Percentiles rank a stretch among this genome's conserved stretches.
Evolutionary conservation across 2,113 vertebrate genomes (phyloP).

Genomic region (Chlorodrepanis virens): DNA sequence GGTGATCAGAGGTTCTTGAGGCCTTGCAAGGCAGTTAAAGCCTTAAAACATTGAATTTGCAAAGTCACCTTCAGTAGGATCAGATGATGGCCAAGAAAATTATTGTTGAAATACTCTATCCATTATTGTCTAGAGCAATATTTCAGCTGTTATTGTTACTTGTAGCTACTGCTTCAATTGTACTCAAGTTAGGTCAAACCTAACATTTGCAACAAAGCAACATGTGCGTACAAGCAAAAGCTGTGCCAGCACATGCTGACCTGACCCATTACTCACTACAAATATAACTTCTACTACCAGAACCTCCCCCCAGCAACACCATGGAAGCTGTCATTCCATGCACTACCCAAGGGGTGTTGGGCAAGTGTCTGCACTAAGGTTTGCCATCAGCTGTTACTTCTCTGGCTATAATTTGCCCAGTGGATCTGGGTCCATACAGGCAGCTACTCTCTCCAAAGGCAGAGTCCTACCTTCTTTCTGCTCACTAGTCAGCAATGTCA

Average conservation of each 20-base stretch:
- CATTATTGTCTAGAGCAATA: background rate
- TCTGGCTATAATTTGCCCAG: accelerated
- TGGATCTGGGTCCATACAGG: background rate
- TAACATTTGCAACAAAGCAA: background rate
- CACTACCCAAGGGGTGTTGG: too few relatives aligned
- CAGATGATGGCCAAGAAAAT: background rate
- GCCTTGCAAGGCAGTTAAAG: background rate
- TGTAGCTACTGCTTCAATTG: background rate
- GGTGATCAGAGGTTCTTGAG: background rate
- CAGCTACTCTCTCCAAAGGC: background rate
- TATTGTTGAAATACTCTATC: background rate
- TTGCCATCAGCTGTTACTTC: background rate
- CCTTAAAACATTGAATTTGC: background rate
- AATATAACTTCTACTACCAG: background rate
- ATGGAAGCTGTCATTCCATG: background rate
- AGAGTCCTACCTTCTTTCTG: background rate
- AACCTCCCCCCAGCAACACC: background rate
- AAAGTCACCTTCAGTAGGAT: background rate
- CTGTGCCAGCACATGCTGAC: background rate
- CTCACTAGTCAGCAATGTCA: background rate
- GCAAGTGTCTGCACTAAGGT: background rate
- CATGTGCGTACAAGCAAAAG: accelerated
- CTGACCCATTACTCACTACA: background rate
- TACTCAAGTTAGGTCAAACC: background rate
- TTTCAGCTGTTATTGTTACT: background rate